A percentile compares a stretch with the other conserved stretches of the same genome.
Evolutionary conservation across 2,888 invertebrate genomes (phyloP).

Genomic region (Limnephilus marmoratus): DNA sequence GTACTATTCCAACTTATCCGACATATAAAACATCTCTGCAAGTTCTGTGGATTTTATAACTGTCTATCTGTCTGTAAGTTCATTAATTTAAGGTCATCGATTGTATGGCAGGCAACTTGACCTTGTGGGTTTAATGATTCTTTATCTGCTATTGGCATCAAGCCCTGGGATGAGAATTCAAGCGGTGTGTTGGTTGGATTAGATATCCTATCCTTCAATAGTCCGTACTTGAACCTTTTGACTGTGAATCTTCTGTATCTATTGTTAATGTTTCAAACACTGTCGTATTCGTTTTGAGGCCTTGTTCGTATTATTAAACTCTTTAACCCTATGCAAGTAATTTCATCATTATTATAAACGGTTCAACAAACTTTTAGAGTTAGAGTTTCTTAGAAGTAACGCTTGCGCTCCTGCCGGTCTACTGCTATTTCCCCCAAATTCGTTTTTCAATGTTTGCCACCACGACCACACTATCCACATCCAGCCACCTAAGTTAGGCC

Average conservation of each 20-base stretch:
- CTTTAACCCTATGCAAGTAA: background rate
- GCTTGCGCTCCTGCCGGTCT: background rate
- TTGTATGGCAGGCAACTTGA: conserved; percentile 8
- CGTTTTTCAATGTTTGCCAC: background rate
- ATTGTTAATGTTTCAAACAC: background rate
- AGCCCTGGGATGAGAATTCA: background rate
- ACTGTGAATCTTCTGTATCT: background rate
- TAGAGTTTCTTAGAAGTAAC: background rate
- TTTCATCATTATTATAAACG: background rate
- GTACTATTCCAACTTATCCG: background rate
- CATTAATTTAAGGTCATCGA: background rate
- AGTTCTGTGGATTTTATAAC: background rate
- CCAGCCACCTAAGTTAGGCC: background rate
- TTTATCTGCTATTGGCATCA: background rate
- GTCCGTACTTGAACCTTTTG: background rate
- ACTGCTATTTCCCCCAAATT: background rate
- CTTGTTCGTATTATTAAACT: background rate
- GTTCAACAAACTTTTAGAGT: too few species aligned
- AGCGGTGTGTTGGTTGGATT: background rate
- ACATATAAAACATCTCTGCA: background rate
- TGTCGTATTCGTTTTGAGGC: background rate
- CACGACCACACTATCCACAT: background rate
- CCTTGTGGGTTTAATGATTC: background rate
- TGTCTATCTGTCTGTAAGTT: background rate
- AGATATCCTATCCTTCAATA: background rate